Evolutionary conservation across 1,140 invertebrate genomes (phyloP), one percentile per base, ranked within the genome.

Genomic region (Sesamia nonagrioides): DNA sequence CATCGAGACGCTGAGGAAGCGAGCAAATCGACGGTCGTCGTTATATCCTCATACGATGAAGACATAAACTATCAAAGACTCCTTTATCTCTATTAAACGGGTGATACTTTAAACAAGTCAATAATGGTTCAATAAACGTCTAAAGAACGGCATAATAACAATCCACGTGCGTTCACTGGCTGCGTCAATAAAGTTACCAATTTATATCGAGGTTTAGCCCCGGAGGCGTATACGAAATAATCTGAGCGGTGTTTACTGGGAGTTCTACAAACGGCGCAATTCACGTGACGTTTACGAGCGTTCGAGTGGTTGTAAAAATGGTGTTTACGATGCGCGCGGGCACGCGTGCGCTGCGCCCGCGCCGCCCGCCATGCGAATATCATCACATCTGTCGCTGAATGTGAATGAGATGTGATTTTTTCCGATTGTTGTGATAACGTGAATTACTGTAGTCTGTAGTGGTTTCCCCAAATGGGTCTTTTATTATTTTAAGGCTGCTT

Each of bases 101-200:
- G 86, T 90, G 88, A 94, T 94, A 93, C 88, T 90, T 94, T 93
- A 93, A 94, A 94, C 91, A 91, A 92, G 91, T 91, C 93, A 93
- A 94, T 94, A 94, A 94, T 90, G 88, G 89, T 92, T 88, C 91
- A 92, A 94, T 94, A 93, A 94, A 93, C 83, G 93, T 94, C 92
- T 81, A 89, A 90, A 88, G 90, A 91, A 89, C 86, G 90, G 90
- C 90, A 92, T 93, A 93, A 94, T 94, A 94, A 93, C 91, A 89
- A 91, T 89, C 90, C 92, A 87, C 91, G 89, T 89, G 87, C 84
- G 88, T 88, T 82, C 86, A 88, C 79, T 85, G 87, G 77, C 79
- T 82, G 83, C 78, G 77, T 86, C 84, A 86, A 91, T 94, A 94
- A 94, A 94, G 86, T 91, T 89, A 89, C 89, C 84, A 93, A 94